Percentiles rank a stretch among this genome's conserved stretches.
Conservation (phyloP, 2,888 invertebrate genomes). For the Chironomus tentans region DNA sequence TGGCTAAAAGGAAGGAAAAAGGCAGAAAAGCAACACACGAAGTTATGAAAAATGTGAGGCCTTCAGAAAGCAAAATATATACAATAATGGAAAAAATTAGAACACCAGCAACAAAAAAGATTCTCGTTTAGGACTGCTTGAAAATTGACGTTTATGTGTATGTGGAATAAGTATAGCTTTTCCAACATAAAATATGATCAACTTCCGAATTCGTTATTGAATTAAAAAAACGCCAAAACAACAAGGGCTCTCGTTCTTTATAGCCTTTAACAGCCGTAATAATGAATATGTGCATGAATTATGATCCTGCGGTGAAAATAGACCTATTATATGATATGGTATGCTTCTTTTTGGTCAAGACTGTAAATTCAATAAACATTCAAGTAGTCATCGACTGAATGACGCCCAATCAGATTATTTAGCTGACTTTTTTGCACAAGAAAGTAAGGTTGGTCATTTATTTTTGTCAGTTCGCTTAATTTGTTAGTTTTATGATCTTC, state of each 20-base stretch:
- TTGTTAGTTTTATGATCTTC: too few species aligned
- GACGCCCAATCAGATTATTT: too few species aligned
- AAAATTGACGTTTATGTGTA: too few species aligned
- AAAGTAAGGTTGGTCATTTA: too few species aligned
- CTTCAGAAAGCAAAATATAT: not conserved
- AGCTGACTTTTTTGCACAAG: too few species aligned
- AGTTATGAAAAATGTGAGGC: not conserved
- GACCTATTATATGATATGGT: not conserved
- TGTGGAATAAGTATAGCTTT: not conserved
- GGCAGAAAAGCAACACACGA: not conserved
- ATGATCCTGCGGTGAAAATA: not conserved
- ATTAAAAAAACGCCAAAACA: not conserved
- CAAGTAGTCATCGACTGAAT: too few species aligned
- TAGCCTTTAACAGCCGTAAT: not conserved
- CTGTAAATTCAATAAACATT: too few species aligned
- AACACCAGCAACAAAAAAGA: not conserved
- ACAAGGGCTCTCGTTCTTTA: not conserved
- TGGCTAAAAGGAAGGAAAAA: not conserved
- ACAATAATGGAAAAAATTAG: not conserved
- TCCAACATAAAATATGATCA: conserved; percentile 16
- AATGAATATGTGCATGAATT: not conserved
- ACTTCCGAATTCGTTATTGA: conserved; percentile 6
- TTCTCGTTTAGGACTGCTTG: too few species aligned
- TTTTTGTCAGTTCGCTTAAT: too few species aligned
- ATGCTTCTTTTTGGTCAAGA: not conserved